phyloP scores from a whole-genome alignment of 2,113 vertebrate species.

The Addax nasomaculatus region DNA sequence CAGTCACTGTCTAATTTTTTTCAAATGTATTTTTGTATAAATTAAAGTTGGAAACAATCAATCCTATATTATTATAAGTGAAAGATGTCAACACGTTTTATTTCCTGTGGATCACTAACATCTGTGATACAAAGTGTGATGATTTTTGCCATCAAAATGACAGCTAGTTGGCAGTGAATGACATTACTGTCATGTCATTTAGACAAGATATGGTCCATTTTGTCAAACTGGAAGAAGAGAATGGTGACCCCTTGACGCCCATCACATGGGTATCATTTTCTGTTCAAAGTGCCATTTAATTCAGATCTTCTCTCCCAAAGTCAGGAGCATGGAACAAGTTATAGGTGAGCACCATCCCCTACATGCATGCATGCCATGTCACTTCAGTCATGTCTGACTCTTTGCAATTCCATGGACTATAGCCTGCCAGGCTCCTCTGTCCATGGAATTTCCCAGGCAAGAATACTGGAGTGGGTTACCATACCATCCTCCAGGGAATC shows the following conservation, averaged over 20 bases:
- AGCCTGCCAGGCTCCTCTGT: not conserved
- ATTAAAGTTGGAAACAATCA: conserved; percentile 54
- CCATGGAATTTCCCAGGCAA: not conserved
- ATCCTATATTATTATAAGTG: conserved; percentile 43
- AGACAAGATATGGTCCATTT: conserved; percentile 24
- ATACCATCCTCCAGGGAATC: not conserved
- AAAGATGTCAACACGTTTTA: conserved; percentile 62
- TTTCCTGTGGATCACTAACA: conserved; percentile 23
- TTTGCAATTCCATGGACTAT: not conserved
- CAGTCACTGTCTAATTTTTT: not conserved
- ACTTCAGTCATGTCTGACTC: not conserved
- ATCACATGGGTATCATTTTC: not conserved
- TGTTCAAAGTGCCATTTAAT: not conserved
- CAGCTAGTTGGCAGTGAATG: conserved; percentile 35
- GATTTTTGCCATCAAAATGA: conserved; percentile 46
- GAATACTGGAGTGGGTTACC: not conserved
- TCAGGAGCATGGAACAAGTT: not conserved
- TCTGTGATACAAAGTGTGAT: conserved; percentile 18
- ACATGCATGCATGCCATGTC: rapidly evolving
- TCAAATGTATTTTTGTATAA: conserved; percentile 48
- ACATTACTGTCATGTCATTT: conserved; percentile 12
- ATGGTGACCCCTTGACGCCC: not conserved
- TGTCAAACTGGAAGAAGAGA: conserved; percentile 44
- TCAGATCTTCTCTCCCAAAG: not conserved
- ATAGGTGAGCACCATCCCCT: not conserved